phyloP scores from a whole-genome alignment of 2,888 invertebrate genomes.

The Tenthredo mesomela region DNA sequence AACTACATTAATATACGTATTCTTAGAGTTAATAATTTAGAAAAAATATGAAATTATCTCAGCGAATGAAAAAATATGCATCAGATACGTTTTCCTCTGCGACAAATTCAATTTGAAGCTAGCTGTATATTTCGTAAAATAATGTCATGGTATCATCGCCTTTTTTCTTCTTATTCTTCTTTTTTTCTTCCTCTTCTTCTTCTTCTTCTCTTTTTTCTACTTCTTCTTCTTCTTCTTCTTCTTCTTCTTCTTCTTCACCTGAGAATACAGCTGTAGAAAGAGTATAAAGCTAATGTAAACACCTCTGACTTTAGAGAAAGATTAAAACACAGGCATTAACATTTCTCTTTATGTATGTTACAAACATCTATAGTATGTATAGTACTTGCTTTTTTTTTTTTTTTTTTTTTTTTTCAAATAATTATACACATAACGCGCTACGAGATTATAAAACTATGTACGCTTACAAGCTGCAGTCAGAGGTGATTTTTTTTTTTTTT shows the following conservation, averaged over 20 bases:
- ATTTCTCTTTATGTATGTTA: slow-evolving; percentile 19
- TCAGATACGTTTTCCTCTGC: slow-evolving; percentile 16
- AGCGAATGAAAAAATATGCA: slow-evolving; percentile 45
- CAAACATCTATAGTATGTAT: slow-evolving; percentile 41
- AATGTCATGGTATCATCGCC: slow-evolving; percentile 37
- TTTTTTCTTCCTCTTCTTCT: neutral
- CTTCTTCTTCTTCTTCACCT: neutral
- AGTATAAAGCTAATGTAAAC: slow-evolving; percentile 35
- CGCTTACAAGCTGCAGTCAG: slow-evolving; percentile 36
- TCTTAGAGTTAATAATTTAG: slow-evolving; percentile 43
- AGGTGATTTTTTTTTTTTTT: slow-evolving; percentile 52
- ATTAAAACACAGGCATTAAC: neutral
- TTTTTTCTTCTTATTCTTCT: neutral
- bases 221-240: neutral
- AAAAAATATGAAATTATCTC: slow-evolving; percentile 47
- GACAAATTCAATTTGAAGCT: slow-evolving; percentile 50
- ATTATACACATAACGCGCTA: slow-evolving; percentile 42
- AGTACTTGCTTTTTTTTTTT: too few species aligned
- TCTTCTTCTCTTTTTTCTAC: neutral
- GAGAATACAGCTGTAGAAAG: slow-evolving; percentile 46
- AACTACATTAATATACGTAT: slow-evolving; percentile 50
- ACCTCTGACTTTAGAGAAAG: slow-evolving; percentile 11
- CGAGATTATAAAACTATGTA: slow-evolving; percentile 47
- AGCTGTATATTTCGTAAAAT: slow-evolving; percentile 47
- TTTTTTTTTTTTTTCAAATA: slow-evolving; percentile 19